Conservation (phyloP, 2,113 vertebrate genomes). For the cattle (Bos taurus) region DNA sequence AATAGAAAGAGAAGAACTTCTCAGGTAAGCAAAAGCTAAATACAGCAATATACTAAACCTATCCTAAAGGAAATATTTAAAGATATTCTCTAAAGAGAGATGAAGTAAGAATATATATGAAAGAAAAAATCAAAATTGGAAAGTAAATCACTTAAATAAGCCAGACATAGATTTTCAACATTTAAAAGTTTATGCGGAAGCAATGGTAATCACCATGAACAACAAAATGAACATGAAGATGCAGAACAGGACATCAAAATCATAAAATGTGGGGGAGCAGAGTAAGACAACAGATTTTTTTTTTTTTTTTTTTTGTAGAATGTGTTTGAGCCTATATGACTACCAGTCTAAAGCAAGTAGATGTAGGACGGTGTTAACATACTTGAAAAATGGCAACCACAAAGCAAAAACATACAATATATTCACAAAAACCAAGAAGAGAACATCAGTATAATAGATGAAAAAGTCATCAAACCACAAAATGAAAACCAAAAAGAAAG, state of each 20-base stretch:
- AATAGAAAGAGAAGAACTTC: background rate
- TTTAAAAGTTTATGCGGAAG: background rate
- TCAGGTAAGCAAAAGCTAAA: background rate
- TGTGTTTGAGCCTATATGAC: no score
- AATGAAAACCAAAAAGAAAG: no score
- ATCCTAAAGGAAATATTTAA: background rate
- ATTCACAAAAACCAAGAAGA: no score
- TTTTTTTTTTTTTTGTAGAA: no score
- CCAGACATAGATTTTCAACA: background rate
- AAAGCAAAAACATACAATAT: no score
- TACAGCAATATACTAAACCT: background rate
- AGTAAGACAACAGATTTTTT: background rate
- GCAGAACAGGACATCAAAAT: background rate
- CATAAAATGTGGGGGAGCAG: background rate
- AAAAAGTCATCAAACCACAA: no score
- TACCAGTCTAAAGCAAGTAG: no score
- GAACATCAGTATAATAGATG: no score
- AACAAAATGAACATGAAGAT: background rate
- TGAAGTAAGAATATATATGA: background rate
- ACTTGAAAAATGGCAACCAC: no score
- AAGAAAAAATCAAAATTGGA: background rate
- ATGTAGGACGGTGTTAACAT: no score
- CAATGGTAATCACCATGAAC: background rate
- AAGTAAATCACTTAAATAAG: background rate
- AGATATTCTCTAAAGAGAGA: background rate